Evolutionary conservation across 2,888 invertebrate species (phyloP).

Genomic region (Drosophila testacea): DNA sequence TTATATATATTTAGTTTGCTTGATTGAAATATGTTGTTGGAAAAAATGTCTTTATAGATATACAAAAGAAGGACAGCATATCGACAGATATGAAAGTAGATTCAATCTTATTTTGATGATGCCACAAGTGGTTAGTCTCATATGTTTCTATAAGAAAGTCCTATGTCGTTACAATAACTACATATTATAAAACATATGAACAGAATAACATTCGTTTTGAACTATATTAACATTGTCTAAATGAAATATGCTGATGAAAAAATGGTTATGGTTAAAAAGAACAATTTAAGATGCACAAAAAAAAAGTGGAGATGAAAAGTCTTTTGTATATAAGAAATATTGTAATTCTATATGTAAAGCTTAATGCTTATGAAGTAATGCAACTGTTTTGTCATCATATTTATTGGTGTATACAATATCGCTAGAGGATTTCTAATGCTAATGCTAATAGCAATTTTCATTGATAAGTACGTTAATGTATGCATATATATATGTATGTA

Average conservation of each 20-base stretch:
- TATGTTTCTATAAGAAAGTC: too few relatives aligned
- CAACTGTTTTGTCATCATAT: constrained; percentile 14
- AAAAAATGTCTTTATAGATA: neutral
- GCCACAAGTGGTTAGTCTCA: constrained; percentile 2
- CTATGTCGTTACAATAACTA: too few relatives aligned
- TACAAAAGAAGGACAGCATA: too few relatives aligned
- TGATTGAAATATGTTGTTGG: neutral
- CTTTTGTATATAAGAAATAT: neutral
- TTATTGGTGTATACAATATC: constrained; percentile 17
- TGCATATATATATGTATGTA: constrained; percentile 8
- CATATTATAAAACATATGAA: neutral
- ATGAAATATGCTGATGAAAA: neutral
- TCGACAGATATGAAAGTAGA: too few relatives aligned
- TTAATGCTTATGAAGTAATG: neutral
- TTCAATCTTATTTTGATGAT: neutral
- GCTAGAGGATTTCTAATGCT: constrained; percentile 26
- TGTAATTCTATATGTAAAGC: neutral
- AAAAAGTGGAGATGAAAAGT: neutral
- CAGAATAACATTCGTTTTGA: neutral
- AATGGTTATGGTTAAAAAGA: neutral
- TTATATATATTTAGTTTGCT: too few relatives aligned
- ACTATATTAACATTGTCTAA: neutral
- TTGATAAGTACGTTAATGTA: constrained; percentile 52
- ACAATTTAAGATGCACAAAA: neutral
- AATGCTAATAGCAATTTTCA: constrained; percentile 50